A percentile compares a stretch with the other conserved stretches of the same genome.
Evolutionary conservation across 2,797 vertebrate species (phyloP).

Genomic region (Xyrichtys novacula): DNA sequence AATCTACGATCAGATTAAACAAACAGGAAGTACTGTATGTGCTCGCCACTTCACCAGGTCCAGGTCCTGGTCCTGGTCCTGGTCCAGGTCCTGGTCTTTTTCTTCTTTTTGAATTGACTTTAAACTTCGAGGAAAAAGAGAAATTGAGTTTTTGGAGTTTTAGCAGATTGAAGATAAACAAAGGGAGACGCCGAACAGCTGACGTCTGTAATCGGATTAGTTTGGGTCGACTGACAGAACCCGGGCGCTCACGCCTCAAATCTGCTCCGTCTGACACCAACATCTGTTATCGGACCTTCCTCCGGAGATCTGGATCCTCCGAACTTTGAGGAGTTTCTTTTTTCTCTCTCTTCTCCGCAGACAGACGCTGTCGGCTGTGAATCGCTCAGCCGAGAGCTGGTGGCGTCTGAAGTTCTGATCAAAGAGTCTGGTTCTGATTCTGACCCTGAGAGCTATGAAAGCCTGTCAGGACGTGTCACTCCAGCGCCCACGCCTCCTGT

Average conservation of each 20-base stretch:
- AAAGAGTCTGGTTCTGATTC: slow-evolving; percentile 25
- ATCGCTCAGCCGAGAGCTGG: slow-evolving; percentile 33
- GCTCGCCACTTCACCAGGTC: no score
- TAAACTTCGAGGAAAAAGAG: no score
- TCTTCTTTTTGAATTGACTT: background rate
- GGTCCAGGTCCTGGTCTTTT: rapidly evolving
- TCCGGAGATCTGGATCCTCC: background rate
- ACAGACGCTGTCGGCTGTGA: slow-evolving; percentile 6
- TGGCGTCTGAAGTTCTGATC: slow-evolving; percentile 54
- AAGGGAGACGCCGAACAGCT: background rate
- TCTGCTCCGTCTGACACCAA: slow-evolving; percentile 6
- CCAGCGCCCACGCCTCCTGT: slow-evolving; percentile 24
- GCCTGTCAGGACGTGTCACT: slow-evolving; percentile 33
- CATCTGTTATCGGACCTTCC: slow-evolving; percentile 12
- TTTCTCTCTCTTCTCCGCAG: slow-evolving; percentile 13
- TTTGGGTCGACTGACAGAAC: slow-evolving; percentile 4
- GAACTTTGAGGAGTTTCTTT: background rate
- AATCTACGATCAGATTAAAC: no score
- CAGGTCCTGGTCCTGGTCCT: no score
- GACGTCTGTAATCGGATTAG: background rate
- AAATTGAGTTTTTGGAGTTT: background rate
- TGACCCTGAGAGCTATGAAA: slow-evolving; percentile 47
- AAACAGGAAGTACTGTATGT: no score
- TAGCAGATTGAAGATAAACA: background rate
- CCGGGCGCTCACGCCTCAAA: background rate